Evolutionary conservation across 35 echinoderm and acorn worm species (phyloP).

Genomic region (Apostichopus californicus): DNA sequence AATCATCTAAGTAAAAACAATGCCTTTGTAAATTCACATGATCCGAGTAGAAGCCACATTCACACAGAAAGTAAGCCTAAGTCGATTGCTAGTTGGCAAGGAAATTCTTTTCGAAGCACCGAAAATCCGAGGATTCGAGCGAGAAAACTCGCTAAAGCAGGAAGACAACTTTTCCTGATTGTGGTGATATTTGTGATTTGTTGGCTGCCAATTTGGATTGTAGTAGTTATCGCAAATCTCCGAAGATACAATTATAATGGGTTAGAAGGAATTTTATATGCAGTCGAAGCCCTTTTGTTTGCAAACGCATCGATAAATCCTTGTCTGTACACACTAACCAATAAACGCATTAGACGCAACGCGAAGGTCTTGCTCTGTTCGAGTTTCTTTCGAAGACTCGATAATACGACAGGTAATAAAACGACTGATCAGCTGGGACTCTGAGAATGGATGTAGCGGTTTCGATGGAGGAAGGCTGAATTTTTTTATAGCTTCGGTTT

Average conservation of each 20-base stretch:
- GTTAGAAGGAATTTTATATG: background rate
- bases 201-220: background rate
- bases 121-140: background rate
- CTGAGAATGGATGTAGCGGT: too few relatives aligned
- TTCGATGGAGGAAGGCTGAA: too few relatives aligned
- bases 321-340: background rate
- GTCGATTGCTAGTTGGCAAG: too few relatives aligned
- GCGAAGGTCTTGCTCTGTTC: background rate
- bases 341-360: background rate
- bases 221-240: background rate
- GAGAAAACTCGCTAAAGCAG: background rate
- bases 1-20: background rate
- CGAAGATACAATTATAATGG: background rate
- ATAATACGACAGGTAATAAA: background rate
- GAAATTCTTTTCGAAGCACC: background rate
- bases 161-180: background rate
- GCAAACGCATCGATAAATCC: background rate
- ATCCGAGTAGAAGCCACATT: background rate
- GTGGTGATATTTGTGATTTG: background rate
- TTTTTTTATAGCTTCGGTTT: too few relatives aligned
- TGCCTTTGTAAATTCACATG: background rate
- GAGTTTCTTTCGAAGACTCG: background rate
- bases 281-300: background rate
- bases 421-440: too few relatives aligned
- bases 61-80: background rate